Percentiles rank a stretch among this genome's conserved stretches.
Conservation (phyloP, 2,113 vertebrate species). For the Acrocephalus arundinaceus region DNA sequence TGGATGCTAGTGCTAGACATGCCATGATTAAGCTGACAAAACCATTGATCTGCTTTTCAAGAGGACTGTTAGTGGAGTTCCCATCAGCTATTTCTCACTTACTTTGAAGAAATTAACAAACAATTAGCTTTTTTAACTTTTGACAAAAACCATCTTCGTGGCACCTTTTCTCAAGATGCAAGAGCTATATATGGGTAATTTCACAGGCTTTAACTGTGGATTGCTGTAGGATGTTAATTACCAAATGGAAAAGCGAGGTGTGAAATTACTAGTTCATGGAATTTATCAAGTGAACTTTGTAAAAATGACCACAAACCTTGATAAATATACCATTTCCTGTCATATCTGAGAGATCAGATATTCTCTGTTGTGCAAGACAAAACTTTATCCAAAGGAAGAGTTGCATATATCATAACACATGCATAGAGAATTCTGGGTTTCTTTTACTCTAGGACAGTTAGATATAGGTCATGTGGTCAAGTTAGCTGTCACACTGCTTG, state of each 20-base stretch:
- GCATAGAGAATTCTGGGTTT: not conserved
- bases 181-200: not conserved
- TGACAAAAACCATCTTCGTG: not conserved
- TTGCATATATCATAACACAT: not conserved
- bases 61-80: not conserved
- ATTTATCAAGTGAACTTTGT: not conserved
- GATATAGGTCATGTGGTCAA: not conserved
- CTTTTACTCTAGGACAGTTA: not conserved
- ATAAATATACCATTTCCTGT: not conserved
- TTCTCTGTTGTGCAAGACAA: not conserved
- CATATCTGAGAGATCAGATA: not conserved
- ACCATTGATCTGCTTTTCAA: constrained; percentile 36
- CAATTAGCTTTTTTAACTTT: not conserved
- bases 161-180: not conserved
- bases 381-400: not conserved
- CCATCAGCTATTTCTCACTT: not conserved
- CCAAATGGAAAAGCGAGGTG: not conserved
- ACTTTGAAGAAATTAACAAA: constrained; percentile 15
- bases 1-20: constrained; percentile 7
- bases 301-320: not conserved
- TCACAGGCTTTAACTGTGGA: not conserved
- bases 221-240: constrained; percentile 9
- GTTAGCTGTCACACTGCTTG: not conserved
- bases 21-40: constrained; percentile 6
- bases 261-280: not conserved